Evolutionary conservation across 2,113 vertebrate species (phyloP).

Genomic region (Mesitornis unicolor): DNA sequence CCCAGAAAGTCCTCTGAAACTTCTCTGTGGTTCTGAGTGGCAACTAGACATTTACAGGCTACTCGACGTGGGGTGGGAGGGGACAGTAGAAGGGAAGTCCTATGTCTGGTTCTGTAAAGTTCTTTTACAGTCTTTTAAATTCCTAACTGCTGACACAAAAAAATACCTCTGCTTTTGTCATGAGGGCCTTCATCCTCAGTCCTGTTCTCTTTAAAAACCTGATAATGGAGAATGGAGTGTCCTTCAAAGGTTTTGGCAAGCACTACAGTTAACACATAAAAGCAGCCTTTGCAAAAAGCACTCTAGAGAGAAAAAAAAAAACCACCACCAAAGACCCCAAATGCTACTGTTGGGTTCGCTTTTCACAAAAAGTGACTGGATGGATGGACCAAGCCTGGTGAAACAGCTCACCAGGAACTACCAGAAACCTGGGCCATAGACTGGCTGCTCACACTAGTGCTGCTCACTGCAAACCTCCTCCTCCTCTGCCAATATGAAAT

Average conservation of each 20-base stretch:
- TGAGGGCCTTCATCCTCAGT: not conserved
- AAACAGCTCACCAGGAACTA: not conserved
- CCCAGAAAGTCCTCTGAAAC: not conserved
- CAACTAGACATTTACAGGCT: not conserved
- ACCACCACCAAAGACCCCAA: not conserved
- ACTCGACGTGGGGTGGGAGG: fast-evolving
- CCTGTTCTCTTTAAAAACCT: not conserved
- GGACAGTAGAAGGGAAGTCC: not conserved
- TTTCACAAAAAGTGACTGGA: not conserved
- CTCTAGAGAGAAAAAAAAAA: fast-evolving
- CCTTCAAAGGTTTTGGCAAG: not conserved
- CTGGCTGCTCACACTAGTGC: not conserved
- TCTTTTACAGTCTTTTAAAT: not conserved
- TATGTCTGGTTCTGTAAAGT: fast-evolving
- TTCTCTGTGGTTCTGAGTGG: not conserved
- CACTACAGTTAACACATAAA: not conserved
- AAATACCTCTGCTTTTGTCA: not conserved
- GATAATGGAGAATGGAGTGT: fast-evolving
- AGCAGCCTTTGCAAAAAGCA: not conserved
- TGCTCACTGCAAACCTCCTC: not conserved
- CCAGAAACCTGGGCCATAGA: not conserved
- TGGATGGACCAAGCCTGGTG: not conserved
- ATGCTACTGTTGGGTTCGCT: not conserved
- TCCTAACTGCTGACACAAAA: not conserved
- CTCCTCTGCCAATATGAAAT: not conserved